A percentile compares a stretch with the other conserved stretches of the same genome.
Conservation (phyloP, 2,113 vertebrate species). For the Pluvianellus socialis region DNA sequence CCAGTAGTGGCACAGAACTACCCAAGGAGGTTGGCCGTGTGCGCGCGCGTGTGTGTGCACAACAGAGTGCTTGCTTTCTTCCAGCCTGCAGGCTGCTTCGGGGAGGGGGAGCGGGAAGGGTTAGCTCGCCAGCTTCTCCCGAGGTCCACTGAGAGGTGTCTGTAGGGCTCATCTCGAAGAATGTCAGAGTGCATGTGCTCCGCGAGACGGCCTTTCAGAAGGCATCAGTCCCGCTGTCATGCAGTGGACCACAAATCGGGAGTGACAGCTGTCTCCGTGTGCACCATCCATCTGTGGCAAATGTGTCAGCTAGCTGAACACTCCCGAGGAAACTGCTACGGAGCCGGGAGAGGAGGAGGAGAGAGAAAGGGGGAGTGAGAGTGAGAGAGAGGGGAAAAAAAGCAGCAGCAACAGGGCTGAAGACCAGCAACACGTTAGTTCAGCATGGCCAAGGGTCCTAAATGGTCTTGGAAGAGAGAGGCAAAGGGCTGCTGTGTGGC, state of each 20-base stretch:
- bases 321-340: constrained; percentile 68
- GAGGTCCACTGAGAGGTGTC: constrained; percentile 76
- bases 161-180: constrained; percentile 77
- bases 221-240: constrained; percentile 86
- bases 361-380: constrained; percentile 24
- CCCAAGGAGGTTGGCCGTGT: not conserved
- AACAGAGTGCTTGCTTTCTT: constrained; percentile 54
- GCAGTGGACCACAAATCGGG: constrained; percentile 75
- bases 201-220: constrained; percentile 80
- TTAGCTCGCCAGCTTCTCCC: constrained; percentile 76
- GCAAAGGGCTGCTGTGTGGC: not conserved
- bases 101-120: constrained; percentile 55
- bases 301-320: constrained; percentile 85
- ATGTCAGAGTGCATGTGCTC: constrained; percentile 85
- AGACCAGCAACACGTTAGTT: not conserved
- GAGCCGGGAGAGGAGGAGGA: constrained; percentile 38
- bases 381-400: not conserved
- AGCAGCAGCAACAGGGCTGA: not conserved
- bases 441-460: not conserved
- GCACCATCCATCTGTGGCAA: constrained; percentile 89
- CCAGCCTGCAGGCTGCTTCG: constrained; percentile 76
- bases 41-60: not conserved
- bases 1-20: not conserved
- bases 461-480: not conserved
- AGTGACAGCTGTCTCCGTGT: constrained; percentile 85